A percentile compares a stretch with the other conserved stretches of the same genome.
These are phyloP conservation scores for Oreonectes daqikongensis DNA, from an alignment of 2,797 vertebrate species.

Conservation along the genomic window DNA sequence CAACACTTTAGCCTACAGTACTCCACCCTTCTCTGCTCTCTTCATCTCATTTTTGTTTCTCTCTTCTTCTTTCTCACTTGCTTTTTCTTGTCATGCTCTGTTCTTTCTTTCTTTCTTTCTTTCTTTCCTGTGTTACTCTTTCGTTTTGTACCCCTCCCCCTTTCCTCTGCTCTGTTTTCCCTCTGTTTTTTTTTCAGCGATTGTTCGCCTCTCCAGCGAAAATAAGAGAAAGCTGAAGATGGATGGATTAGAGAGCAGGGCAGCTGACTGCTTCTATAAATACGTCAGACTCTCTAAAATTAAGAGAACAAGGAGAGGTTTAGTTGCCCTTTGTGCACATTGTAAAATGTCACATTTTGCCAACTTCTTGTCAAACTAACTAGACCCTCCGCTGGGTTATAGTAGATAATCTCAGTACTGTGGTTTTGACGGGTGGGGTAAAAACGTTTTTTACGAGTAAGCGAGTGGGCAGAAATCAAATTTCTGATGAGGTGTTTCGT, in stretches of 20 bases:
- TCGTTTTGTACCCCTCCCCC: slow-evolving; percentile 54
- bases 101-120: background rate
- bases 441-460: background rate
- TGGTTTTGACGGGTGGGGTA: background rate
- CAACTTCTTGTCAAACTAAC: background rate
- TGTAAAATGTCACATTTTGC: background rate
- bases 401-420: background rate
- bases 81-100: background rate
- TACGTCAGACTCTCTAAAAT: slow-evolving; percentile 23
- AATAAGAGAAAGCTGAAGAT: slow-evolving; percentile 38
- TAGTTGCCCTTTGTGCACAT: background rate
- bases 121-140: slow-evolving; percentile 11
- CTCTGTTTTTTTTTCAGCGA: slow-evolving; percentile 19
- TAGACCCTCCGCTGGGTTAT: background rate
- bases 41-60: slow-evolving; percentile 12
- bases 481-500: slow-evolving; percentile 31
- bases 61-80: slow-evolving; percentile 4
- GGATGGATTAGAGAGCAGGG: slow-evolving; percentile 7
- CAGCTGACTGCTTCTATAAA: slow-evolving; percentile 42
- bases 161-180: slow-evolving; percentile 4
- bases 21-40: slow-evolving; percentile 18
- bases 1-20: slow-evolving; percentile 22
- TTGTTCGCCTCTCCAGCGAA: slow-evolving; percentile 21
- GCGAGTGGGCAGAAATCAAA: slow-evolving; percentile 37
- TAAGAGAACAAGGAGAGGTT: slow-evolving; percentile 5